Conservation (phyloP, 64 coral and sea anemone genomes). For the Catalaphyllia jardinei region DNA sequence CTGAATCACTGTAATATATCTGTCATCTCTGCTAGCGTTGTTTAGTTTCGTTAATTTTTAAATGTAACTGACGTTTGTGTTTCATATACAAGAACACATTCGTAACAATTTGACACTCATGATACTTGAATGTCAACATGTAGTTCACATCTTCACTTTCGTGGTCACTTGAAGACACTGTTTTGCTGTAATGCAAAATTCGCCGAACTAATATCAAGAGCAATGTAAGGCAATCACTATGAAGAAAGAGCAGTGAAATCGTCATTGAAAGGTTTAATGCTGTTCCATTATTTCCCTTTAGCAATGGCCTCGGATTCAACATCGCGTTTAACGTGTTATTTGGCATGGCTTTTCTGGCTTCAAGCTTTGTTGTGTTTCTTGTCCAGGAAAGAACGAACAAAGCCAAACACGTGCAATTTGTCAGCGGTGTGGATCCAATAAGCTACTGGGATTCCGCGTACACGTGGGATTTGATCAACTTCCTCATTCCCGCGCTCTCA, state of each 20-base stretch:
- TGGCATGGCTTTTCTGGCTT: slow-evolving; percentile 93
- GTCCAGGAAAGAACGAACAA: slow-evolving; percentile 94
- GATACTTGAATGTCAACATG: too few species aligned
- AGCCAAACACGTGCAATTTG: slow-evolving; percentile 97
- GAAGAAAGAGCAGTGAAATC: too few species aligned
- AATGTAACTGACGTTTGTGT: too few species aligned
- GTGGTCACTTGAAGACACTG: too few species aligned
- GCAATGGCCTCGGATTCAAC: slow-evolving; percentile 83
- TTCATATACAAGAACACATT: too few species aligned
- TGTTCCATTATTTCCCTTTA: slow-evolving; percentile 14
- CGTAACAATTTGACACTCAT: too few species aligned
- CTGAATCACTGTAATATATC: too few species aligned
- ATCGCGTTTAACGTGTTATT: slow-evolving; percentile 87
- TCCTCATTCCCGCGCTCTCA: slow-evolving; percentile 66
- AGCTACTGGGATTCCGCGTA: slow-evolving; percentile 96
- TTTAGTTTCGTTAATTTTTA: too few species aligned
- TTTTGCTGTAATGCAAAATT: too few species aligned
- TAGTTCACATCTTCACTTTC: too few species aligned
- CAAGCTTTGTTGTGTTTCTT: slow-evolving; percentile 93
- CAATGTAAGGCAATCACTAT: neutral
- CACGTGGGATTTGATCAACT: slow-evolving; percentile 94
- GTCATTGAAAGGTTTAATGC: neutral
- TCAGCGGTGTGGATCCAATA: slow-evolving; percentile 92
- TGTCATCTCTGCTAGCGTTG: too few species aligned
- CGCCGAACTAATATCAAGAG: neutral